Evolutionary conservation across 1,140 invertebrate genomes (phyloP), one percentile per base, ranked within the genome.

Genomic region (Drosophila chauvacae): DNA sequence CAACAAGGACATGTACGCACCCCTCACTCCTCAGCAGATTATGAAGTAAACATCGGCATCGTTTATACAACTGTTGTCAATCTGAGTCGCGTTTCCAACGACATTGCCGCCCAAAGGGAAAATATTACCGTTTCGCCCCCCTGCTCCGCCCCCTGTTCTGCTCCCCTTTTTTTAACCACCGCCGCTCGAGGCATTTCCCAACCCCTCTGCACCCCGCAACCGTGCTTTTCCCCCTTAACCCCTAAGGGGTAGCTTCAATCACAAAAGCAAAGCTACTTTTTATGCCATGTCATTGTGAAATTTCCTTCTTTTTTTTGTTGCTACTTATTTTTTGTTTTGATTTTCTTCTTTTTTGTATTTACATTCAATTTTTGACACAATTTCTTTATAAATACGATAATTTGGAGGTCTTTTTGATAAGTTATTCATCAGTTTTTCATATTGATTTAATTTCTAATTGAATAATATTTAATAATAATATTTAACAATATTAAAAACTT

Each of bases 41-140:
- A 80, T 73, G 80, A 74, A 80, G 80, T 69, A 87, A 87, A 88
- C 84, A 87, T 88, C 56, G 68, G 64, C 80, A 80, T 80, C 83
- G 80, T 87, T 87, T 87, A 77, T 87, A 80, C 83, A 87, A 87
- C 84, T 87, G 83, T 88, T 88, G 83, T 77, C 83, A 87, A 87
- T 87, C 81, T 80, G 72, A 51, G 59, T 48, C 37, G 58, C 73
- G 65, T 74, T 88, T 68, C 72, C 84, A 80, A 77, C 82, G 80
- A 83, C 68, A 87, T 87, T 66, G 82, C 58, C 71, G 76, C 80
- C 76, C 45, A 53, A 35, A 68, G 74, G 64, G n/a, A 68, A 68
- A 56, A 77, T 59, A 47, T 69, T 55, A 26, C 35, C 68, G 28
- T 66, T 39, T 10, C 7, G 16, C 14, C 1, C 1, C 44, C 14